phyloP scores from a whole-genome alignment of 2,113 vertebrate genomes.

The Mirza zaza region DNA sequence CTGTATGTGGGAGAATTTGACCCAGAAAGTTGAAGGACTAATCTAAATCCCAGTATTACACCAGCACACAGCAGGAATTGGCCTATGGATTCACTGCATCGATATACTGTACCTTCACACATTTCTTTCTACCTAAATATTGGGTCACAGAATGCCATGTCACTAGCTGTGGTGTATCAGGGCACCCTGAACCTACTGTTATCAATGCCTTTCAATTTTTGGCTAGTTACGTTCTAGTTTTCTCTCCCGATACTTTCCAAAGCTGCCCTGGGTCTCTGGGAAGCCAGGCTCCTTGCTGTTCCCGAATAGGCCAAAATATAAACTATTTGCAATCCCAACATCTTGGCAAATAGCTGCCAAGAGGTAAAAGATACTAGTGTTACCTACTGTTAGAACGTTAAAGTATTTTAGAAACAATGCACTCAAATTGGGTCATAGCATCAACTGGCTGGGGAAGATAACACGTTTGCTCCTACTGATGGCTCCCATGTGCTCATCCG shows the following conservation, averaged over 20 bases:
- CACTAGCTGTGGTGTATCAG: background rate
- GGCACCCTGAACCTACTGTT: background rate
- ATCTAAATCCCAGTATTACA: background rate
- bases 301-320: background rate
- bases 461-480: background rate
- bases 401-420: background rate
- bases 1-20: background rate
- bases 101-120: background rate
- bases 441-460: background rate
- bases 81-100: background rate
- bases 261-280: background rate
- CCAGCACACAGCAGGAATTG: background rate
- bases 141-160: background rate
- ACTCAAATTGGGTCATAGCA: background rate
- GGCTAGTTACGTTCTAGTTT: background rate
- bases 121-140: background rate
- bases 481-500: background rate
- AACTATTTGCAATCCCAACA: background rate
- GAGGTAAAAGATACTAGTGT: background rate
- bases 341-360: background rate
- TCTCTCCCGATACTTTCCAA: background rate
- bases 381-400: background rate
- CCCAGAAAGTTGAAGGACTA: conserved; percentile 10
- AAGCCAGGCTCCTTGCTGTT: background rate
- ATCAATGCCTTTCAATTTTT: background rate